Evolutionary conservation across 2,888 invertebrate species (phyloP).

Genomic region (Lypha dubia): DNA sequence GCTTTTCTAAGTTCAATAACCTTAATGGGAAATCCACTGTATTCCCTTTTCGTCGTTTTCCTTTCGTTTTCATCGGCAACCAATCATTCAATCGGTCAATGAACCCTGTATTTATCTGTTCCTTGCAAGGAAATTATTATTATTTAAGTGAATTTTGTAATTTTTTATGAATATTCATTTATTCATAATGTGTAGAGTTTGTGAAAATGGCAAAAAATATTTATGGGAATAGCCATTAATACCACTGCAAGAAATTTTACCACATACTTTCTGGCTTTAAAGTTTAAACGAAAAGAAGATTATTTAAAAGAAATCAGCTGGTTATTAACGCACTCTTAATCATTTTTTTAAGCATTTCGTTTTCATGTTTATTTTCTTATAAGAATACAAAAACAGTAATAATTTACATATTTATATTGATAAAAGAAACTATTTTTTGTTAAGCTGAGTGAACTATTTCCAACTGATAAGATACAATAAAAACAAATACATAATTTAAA

Average conservation of each 20-base stretch:
- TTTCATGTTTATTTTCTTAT: constrained; percentile 20
- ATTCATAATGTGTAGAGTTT: constrained; percentile 53
- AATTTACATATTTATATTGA: constrained; percentile 23
- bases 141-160: background rate
- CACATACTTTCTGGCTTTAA: constrained; percentile 41
- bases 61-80: constrained; percentile 57
- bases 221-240: background rate
- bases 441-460: background rate
- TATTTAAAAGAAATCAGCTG: constrained; percentile 43
- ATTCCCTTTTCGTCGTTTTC: constrained; percentile 23
- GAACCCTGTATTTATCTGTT: constrained; percentile 24
- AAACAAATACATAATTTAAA: constrained; percentile 17
- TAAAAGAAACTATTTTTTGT: background rate
- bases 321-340: background rate
- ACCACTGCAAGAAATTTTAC: background rate
- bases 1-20: constrained; percentile 61
- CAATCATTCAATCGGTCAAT: constrained; percentile 34
- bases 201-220: no score
- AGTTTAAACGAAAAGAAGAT: background rate
- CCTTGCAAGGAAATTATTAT: constrained; percentile 6
- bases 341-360: constrained; percentile 15
- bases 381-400: background rate
- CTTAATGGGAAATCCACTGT: constrained; percentile 54
- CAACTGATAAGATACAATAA: constrained; percentile 24
- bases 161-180: background rate